A percentile compares a stretch with the other conserved stretches of the same genome.
phyloP scores from a whole-genome alignment of 2,888 invertebrate species.

The Hydrotaea diabolus region DNA sequence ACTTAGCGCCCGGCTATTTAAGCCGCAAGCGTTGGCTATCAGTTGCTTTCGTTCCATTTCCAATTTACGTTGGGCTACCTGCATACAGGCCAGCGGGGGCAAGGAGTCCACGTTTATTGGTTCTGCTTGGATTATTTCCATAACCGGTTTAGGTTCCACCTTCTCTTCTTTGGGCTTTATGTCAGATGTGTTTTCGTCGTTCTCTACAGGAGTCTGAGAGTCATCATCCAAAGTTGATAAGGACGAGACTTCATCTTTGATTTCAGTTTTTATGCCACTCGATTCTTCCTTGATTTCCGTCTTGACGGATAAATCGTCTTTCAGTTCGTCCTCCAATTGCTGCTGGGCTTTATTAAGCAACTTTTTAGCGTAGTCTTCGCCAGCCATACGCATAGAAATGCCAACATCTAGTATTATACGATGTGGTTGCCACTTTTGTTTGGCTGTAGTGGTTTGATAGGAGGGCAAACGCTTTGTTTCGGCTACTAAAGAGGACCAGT shows the following conservation, averaged over 20 bases:
- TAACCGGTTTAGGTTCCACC: constrained; percentile 72
- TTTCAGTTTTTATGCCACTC: constrained; percentile 67
- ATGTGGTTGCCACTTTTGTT: constrained; percentile 91
- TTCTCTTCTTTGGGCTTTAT: constrained; percentile 68
- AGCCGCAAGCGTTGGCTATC: constrained; percentile 88
- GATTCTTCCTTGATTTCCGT: constrained; percentile 41
- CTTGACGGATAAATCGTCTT: constrained; percentile 69
- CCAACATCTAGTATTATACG: constrained; percentile 90
- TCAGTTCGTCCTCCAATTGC: constrained; percentile 73
- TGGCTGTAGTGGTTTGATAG: constrained; percentile 81
- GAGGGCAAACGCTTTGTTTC: constrained; percentile 83
- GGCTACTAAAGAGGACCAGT: constrained; percentile 94
- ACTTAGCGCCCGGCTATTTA: constrained; percentile 88
- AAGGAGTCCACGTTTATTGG: constrained; percentile 78
- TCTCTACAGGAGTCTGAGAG: constrained; percentile 52
- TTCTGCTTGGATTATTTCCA: constrained; percentile 37
- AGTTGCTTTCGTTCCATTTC: constrained; percentile 84
- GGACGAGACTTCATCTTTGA: constrained; percentile 66
- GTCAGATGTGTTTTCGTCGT: constrained; percentile 59
- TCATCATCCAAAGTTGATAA: constrained; percentile 69
- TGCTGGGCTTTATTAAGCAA: constrained; percentile 79
- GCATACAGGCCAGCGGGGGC: constrained; percentile 80
- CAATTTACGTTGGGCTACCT: constrained; percentile 84
- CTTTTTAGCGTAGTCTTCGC: constrained; percentile 83
- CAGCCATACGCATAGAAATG: constrained; percentile 89